These are phyloP conservation scores for Camponotus fellah DNA, from an alignment of 2,888 invertebrate genomes.

Conservation along the genomic window DNA sequence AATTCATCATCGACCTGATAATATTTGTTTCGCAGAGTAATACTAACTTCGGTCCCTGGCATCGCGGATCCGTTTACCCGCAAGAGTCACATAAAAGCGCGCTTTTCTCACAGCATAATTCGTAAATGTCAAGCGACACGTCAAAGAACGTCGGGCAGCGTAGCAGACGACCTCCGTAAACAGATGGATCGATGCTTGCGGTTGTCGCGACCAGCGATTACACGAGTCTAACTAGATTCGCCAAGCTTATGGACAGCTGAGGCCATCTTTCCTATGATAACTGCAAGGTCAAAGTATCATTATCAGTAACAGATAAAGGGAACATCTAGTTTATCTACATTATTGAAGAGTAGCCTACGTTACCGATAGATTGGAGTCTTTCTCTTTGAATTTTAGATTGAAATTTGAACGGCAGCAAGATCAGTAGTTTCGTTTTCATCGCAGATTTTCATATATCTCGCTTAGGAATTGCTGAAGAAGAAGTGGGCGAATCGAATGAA, in stretches of 20 bases:
- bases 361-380: background rate
- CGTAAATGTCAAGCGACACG: conserved; percentile 58
- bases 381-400: background rate
- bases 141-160: conserved; percentile 42
- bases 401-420: background rate
- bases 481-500: background rate
- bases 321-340: background rate
- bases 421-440: background rate
- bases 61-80: conserved; percentile 64
- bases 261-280: background rate
- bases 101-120: conserved; percentile 70
- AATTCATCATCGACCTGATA: background rate
- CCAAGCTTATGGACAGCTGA: background rate
- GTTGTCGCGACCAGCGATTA: background rate
- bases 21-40: background rate
- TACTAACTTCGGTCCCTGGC: conserved; percentile 79
- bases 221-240: conserved; percentile 8
- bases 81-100: conserved; percentile 66
- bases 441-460: background rate
- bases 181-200: conserved; percentile 78
- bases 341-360: background rate
- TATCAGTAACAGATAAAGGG: background rate
- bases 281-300: background rate
- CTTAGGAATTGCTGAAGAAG: background rate
- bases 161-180: conserved; percentile 80